Evolutionary conservation across 2,888 invertebrate species (phyloP).

Genomic region (Liopterus haemorrhoidalis): DNA sequence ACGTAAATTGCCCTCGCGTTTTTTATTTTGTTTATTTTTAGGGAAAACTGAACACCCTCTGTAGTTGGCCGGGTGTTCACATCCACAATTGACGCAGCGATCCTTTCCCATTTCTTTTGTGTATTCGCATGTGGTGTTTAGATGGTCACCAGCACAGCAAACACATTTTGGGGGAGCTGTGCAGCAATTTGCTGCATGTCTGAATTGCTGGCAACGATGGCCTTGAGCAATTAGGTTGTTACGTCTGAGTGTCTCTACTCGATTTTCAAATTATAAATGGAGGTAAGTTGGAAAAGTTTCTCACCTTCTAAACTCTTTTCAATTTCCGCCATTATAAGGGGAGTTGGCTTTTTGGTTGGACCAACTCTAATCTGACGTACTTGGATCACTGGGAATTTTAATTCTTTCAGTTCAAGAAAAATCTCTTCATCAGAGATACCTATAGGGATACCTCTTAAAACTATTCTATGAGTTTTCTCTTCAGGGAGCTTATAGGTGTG

Average conservation of each 20-base stretch:
- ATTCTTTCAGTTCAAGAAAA: background rate
- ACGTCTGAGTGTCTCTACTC: background rate
- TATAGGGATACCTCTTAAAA: background rate
- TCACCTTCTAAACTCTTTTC: background rate
- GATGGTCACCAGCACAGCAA: too few relatives aligned
- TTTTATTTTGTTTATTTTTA: too few relatives aligned
- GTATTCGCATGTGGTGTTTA: too few relatives aligned
- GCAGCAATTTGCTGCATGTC: background rate
- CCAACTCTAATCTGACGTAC: background rate
- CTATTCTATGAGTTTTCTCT: background rate
- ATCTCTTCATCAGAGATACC: background rate
- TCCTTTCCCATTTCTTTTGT: too few relatives aligned
- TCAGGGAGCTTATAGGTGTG: background rate
- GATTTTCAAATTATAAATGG: background rate
- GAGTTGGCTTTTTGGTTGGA: background rate
- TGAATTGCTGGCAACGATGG: background rate
- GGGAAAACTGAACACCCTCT: too few relatives aligned
- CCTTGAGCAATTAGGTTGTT: background rate
- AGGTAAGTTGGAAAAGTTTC: background rate
- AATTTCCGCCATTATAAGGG: background rate
- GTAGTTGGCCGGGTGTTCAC: too few relatives aligned
- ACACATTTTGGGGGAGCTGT: too few relatives aligned
- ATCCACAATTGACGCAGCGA: too few relatives aligned
- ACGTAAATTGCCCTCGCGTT: too few relatives aligned
- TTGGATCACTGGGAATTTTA: background rate